phyloP scores from a whole-genome alignment of 1,140 invertebrate genomes.

The Nilaparvata lugens region DNA sequence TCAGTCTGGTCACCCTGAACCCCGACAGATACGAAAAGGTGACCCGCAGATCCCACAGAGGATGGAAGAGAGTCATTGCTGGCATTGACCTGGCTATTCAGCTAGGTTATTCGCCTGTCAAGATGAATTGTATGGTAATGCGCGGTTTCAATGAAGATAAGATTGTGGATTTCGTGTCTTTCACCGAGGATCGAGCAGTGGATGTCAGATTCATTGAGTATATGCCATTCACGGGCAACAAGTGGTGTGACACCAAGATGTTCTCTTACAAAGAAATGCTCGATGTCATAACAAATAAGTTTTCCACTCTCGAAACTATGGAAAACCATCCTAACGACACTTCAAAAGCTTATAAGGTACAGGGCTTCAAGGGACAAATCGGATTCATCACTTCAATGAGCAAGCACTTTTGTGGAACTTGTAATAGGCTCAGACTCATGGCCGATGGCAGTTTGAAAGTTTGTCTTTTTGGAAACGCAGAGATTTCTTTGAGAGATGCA shows the following conservation, averaged over 20 bases:
- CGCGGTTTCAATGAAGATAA: slow-evolving; percentile 89
- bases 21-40: slow-evolving; percentile 81
- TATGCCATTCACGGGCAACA: slow-evolving; percentile 97
- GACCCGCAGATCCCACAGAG: slow-evolving; percentile 57
- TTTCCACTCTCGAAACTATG: slow-evolving; percentile 52
- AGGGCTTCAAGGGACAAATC: slow-evolving; percentile 73
- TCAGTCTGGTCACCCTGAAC: slow-evolving; percentile 88
- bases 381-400: slow-evolving; percentile 99
- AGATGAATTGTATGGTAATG: slow-evolving; percentile 74
- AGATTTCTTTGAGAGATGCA: slow-evolving; percentile 83
- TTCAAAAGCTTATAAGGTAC: slow-evolving; percentile 82
- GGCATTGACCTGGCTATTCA: slow-evolving; percentile 79
- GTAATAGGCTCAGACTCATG: slow-evolving; percentile 89
- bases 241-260: slow-evolving; percentile 78
- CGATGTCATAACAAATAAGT: slow-evolving; percentile 46
- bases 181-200: slow-evolving; percentile 68
- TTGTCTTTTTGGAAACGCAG: slow-evolving; percentile 89
- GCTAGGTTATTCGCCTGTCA: slow-evolving; percentile 71
- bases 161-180: slow-evolving; percentile 81
- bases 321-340: slow-evolving; percentile 77
- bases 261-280: slow-evolving; percentile 74
- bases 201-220: slow-evolving; percentile 97
- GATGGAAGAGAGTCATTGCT: slow-evolving; percentile 76
- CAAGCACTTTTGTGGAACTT: slow-evolving; percentile 77
- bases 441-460: slow-evolving; percentile 97